Evolutionary conservation across 1,140 invertebrate species (phyloP), one percentile per base, ranked within the genome.

Genomic region (Drosophila melanogaster): DNA sequence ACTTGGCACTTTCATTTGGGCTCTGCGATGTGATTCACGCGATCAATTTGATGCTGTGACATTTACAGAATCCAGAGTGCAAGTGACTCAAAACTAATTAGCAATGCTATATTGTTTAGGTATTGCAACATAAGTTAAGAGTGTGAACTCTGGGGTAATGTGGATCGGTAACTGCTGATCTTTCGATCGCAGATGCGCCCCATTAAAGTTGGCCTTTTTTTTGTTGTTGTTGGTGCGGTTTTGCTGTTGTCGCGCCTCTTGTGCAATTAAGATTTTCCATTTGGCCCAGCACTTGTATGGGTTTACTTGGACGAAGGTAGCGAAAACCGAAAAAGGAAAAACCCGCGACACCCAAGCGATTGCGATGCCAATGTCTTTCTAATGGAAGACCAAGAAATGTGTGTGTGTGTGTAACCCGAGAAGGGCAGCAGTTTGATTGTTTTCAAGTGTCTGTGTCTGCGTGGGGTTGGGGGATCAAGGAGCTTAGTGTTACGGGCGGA

Each of bases 311-410:
- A 55, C 80, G 65, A 76, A 83, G 55, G 70, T 70, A 51, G 56
- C 71, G 19, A 54, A 59, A 44, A 56, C 72, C 24, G 56, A 62
- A 57, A 59, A 55, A 71, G 59, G 35, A 57, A 64, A 58, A 26
- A 12, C 44, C 40, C 24, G 17, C 61, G 22, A 41, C 30, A 40
- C 72, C 30, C 58, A 55, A 46, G 46, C 55, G 58, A 70, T 77
- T 79, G 47, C 51, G 59, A 71, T 78, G 76, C 73, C 83, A 87
- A 89, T 89, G 84, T 89, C 79, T 87, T 87, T 87, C 83, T 87
- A 86, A 87, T 87, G 83, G 83, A 86, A 86, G 81, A 87, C 81
- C 79, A 86, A 87, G 83, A 86, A 86, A 83, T 87, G 83, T 81
- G 69, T 58, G 30, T 87, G 83, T 81, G 69, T 58, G 30, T 73